A percentile compares a stretch with the other conserved stretches of the same genome.
Conservation (phyloP, 2,888 invertebrate genomes). For the Diarsia brunnea region DNA sequence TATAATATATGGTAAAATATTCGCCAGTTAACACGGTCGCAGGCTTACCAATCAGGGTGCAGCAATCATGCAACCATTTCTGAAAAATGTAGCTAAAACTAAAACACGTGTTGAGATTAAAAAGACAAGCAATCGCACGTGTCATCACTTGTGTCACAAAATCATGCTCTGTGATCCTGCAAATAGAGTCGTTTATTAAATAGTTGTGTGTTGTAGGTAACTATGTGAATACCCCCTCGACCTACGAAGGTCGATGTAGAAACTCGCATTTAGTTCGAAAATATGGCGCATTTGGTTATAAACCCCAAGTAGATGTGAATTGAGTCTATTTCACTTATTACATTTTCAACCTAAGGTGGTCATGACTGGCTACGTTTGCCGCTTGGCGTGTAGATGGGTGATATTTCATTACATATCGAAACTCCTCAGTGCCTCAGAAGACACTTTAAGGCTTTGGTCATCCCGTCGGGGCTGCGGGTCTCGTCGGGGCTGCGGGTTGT, state of each 20-base stretch:
- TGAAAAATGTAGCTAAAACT: neutral
- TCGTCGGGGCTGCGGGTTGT: too few relatives aligned
- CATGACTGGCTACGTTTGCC: neutral
- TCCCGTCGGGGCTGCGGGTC: too few relatives aligned
- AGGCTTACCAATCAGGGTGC: neutral
- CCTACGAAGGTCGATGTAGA: conserved; percentile 56
- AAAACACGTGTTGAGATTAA: neutral
- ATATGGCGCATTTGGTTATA: conserved; percentile 27
- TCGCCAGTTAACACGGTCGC: neutral
- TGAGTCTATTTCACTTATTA: neutral
- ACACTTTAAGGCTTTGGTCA: neutral
- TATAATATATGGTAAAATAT: neutral
- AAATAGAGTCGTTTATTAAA: neutral
- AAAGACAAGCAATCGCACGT: neutral
- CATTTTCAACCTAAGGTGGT: neutral
- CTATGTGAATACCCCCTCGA: conserved; percentile 55
- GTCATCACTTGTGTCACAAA: neutral
- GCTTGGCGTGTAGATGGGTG: neutral
- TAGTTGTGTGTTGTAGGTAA: conserved; percentile 25
- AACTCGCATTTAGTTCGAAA: conserved; percentile 18
- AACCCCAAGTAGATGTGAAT: neutral
- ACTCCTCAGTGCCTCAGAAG: neutral
- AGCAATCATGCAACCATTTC: neutral
- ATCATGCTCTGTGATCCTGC: rapidly evolving
- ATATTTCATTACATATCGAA: neutral